Percentiles rank a stretch among this genome's conserved stretches.
Evolutionary conservation across 2,888 invertebrate species (phyloP).

Genomic region (Podabrus alpinus): DNA sequence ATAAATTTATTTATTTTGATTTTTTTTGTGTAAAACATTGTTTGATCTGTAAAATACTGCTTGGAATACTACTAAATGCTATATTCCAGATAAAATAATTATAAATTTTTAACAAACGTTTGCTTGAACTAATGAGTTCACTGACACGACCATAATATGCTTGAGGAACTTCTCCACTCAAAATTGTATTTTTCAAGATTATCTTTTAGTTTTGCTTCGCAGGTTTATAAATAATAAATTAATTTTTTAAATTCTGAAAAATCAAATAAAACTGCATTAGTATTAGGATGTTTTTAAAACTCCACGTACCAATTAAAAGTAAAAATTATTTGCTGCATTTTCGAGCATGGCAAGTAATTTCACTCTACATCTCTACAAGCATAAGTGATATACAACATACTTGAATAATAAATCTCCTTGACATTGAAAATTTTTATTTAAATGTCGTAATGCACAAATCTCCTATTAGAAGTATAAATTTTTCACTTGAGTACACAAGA

Average conservation of each 20-base stretch:
- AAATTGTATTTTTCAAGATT: neutral
- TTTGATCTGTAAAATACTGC: neutral
- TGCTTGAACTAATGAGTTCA: neutral
- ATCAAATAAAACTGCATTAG: neutral
- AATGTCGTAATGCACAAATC: neutral
- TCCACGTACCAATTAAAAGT: neutral
- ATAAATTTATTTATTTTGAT: neutral
- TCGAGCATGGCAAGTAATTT: neutral
- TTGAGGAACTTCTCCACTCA: neutral
- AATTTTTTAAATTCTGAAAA: neutral
- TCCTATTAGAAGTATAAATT: neutral
- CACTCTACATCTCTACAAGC: neutral
- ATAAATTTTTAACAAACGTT: neutral
- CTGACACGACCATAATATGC: neutral
- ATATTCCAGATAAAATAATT: neutral
- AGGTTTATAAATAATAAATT: neutral
- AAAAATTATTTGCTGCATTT: neutral
- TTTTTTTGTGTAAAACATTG: neutral
- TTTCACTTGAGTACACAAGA: conserved; percentile 27
- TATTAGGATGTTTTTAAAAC: neutral
- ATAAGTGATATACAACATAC: neutral
- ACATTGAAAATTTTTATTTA: neutral
- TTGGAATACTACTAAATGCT: neutral
- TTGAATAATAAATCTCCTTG: neutral
- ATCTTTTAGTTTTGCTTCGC: neutral